Evolutionary conservation across 2,888 invertebrate genomes (phyloP).

Genomic region (Apocheima hispidaria): DNA sequence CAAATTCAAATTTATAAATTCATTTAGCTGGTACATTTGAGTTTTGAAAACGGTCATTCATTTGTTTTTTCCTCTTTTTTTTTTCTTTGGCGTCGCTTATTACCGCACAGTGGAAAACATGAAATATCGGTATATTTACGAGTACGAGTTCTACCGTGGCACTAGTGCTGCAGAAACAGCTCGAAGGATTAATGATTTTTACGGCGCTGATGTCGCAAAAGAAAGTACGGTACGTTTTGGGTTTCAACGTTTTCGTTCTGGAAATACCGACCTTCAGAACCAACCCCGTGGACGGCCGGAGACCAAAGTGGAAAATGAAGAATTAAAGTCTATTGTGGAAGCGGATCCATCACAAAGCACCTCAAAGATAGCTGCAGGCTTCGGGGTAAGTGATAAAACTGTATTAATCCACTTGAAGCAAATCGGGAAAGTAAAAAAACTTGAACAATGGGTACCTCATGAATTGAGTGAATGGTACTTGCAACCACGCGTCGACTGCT

Average conservation of each 20-base stretch:
- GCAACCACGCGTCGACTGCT: slow-evolving; percentile 33
- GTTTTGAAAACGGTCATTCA: too few species aligned
- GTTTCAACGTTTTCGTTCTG: slow-evolving; percentile 41
- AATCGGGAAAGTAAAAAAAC: slow-evolving; percentile 41
- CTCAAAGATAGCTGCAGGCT: not conserved
- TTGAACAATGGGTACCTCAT: slow-evolving; percentile 32
- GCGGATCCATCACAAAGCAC: slow-evolving; percentile 25
- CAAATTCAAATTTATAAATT: too few species aligned
- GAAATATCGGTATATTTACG: too few species aligned
- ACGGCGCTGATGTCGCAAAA: slow-evolving; percentile 31
- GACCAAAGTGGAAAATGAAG: slow-evolving; percentile 23
- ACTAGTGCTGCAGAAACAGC: slow-evolving; percentile 43
- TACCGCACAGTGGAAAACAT: too few species aligned
- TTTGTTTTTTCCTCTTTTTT: too few species aligned
- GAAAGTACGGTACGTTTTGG: slow-evolving; percentile 41
- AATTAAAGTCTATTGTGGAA: slow-evolving; percentile 40
- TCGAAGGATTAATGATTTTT: slow-evolving; percentile 38
- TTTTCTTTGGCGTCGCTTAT: too few species aligned
- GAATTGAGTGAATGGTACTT: slow-evolving; percentile 36
- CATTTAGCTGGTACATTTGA: too few species aligned
- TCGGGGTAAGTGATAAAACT: not conserved
- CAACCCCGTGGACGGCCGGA: slow-evolving; percentile 22
- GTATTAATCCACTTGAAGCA: slow-evolving; percentile 27
- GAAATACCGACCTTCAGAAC: slow-evolving; percentile 39
- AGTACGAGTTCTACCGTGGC: slow-evolving; percentile 11